phyloP scores from a whole-genome alignment of 2,888 invertebrate genomes.

The Dryobota labecula region DNA sequence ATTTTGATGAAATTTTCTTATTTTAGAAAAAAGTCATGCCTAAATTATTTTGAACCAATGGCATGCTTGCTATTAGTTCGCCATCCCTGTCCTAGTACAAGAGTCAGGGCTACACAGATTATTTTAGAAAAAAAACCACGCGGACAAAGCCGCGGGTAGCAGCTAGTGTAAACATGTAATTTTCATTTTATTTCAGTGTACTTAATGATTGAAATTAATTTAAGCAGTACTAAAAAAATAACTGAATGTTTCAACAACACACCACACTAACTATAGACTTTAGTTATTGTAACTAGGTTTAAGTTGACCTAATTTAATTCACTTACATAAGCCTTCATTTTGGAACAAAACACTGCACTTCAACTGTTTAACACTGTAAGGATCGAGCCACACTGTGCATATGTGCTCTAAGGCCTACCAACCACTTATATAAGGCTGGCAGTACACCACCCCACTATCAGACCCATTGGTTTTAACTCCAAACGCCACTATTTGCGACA shows the following conservation, averaged over 20 bases:
- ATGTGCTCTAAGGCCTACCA: constrained; percentile 70
- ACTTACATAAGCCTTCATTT: constrained; percentile 87
- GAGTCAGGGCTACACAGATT: too few relatives aligned
- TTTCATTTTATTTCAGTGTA: not conserved
- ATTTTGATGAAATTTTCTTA: too few relatives aligned
- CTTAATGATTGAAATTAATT: not conserved
- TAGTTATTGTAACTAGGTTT: not conserved
- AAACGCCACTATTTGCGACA: constrained; percentile 68
- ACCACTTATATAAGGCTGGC: constrained; percentile 80
- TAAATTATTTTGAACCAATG: too few relatives aligned
- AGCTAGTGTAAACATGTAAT: too few relatives aligned
- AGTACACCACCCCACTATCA: constrained; percentile 75
- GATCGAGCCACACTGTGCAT: constrained; percentile 74
- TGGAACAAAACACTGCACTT: constrained; percentile 71
- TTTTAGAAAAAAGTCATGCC: too few relatives aligned
- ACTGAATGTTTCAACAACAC: not conserved
- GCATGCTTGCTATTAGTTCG: too few relatives aligned
- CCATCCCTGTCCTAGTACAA: too few relatives aligned
- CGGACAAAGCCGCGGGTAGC: too few relatives aligned
- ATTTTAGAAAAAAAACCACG: too few relatives aligned
- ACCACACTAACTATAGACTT: not conserved
- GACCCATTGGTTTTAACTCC: constrained; percentile 64
- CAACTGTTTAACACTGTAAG: constrained; percentile 66
- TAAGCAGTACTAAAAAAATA: not conserved
- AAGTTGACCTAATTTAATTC: constrained; percentile 38